A percentile compares a stretch with the other conserved stretches of the same genome.
These are phyloP conservation scores for Pheosia gnoma DNA, from an alignment of 2,888 invertebrate genomes.

Conservation along the genomic window DNA sequence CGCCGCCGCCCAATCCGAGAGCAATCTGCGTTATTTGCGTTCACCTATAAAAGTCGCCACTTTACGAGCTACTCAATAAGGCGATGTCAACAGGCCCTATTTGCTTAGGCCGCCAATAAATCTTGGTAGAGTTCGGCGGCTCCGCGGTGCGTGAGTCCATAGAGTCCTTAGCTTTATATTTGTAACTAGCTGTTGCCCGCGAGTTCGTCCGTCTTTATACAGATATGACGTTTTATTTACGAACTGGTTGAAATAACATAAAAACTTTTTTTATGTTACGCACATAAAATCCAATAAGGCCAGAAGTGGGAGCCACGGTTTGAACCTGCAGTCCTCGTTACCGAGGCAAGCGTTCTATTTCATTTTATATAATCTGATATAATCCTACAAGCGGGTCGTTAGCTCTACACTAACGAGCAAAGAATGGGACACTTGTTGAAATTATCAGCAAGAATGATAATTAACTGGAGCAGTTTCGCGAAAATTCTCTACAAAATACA, in stretches of 20 bases:
- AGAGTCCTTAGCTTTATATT: background rate
- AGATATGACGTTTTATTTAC: too few relatives aligned
- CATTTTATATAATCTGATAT: too few relatives aligned
- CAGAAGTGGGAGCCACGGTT: too few relatives aligned
- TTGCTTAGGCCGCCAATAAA: slow-evolving; percentile 68
- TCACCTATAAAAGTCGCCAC: slow-evolving; percentile 46
- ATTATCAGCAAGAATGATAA: background rate
- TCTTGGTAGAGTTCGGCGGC: slow-evolving; percentile 22
- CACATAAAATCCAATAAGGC: too few relatives aligned
- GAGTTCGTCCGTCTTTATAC: too few relatives aligned
- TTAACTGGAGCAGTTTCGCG: background rate
- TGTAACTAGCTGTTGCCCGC: too few relatives aligned
- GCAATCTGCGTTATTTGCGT: slow-evolving; percentile 35
- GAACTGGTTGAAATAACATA: too few relatives aligned
- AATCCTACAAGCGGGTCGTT: background rate
- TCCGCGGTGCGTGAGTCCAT: slow-evolving; percentile 15
- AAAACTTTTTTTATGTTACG: too few relatives aligned
- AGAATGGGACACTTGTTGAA: background rate
- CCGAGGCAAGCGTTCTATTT: too few relatives aligned
- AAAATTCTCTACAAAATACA: background rate
- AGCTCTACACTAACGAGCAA: background rate
- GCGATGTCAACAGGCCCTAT: slow-evolving; percentile 59
- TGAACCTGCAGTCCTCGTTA: too few relatives aligned
- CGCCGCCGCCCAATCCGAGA: slow-evolving; percentile 12
- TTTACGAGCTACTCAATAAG: slow-evolving; percentile 64